A percentile compares a stretch with the other conserved stretches of the same genome.
Evolutionary conservation across 2,888 invertebrate genomes (phyloP).

Genomic region (Apamea crenata): DNA sequence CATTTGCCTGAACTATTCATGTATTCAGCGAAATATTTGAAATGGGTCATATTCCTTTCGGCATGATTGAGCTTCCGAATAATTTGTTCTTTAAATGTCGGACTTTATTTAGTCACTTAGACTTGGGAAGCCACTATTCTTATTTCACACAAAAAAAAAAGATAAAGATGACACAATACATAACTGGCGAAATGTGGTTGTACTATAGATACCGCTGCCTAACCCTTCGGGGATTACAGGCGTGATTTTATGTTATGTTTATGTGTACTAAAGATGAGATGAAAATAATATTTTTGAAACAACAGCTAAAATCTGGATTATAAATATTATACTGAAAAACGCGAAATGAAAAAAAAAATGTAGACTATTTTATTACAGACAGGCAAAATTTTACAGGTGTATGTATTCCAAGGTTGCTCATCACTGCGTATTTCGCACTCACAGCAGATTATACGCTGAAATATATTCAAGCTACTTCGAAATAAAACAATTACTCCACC

Average conservation of each 20-base stretch:
- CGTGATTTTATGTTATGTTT: neutral
- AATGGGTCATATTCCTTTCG: no score
- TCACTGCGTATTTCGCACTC: neutral
- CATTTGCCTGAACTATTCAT: no score
- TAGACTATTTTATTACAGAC: neutral
- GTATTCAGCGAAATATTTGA: no score
- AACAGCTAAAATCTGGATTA: neutral
- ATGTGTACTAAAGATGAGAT: neutral
- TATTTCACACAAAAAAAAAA: neutral
- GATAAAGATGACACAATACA: no score
- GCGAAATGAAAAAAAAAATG: neutral
- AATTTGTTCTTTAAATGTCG: neutral
- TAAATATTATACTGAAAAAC: neutral
- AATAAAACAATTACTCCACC: conserved; percentile 42
- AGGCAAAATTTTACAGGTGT: neutral
- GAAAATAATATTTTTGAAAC: neutral
- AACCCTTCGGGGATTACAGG: neutral
- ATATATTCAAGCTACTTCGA: conserved; percentile 16
- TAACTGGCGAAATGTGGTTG: neutral
- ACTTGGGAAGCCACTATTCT: neutral
- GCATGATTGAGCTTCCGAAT: no score
- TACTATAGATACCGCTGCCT: no score
- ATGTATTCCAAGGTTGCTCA: neutral
- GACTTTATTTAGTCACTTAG: neutral
- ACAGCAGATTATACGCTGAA: conserved; percentile 3